Percentiles rank a stretch among this genome's conserved stretches.
Conservation (phyloP, 2,888 invertebrate species). For the Copidosoma aretas region DNA sequence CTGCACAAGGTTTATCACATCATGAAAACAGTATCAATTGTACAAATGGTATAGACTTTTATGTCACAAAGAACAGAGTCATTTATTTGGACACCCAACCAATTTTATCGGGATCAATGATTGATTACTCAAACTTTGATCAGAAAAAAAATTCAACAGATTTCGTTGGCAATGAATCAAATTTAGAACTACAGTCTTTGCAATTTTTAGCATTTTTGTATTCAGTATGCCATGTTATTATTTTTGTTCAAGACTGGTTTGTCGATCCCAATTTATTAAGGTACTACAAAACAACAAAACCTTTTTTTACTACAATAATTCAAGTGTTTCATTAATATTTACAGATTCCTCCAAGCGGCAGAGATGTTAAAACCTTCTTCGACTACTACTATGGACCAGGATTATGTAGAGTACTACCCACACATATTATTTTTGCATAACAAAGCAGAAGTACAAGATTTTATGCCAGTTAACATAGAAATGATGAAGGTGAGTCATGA, state of each 20-base stretch:
- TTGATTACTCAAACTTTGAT: conserved; percentile 65
- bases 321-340: conserved; percentile 39
- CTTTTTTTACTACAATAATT: conserved; percentile 39
- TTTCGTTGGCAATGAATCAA: conserved; percentile 70
- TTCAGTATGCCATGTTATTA: conserved; percentile 87
- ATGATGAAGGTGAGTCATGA: conserved; percentile 67
- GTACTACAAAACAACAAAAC: conserved; percentile 53
- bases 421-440: conserved; percentile 86
- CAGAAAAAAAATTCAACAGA: conserved; percentile 64
- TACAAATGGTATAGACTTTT: conserved; percentile 77
- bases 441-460: conserved; percentile 78
- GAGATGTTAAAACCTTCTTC: conserved; percentile 87
- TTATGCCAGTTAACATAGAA: conserved; percentile 68
- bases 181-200: conserved; percentile 74
- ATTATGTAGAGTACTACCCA: conserved; percentile 79
- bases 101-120: conserved; percentile 71
- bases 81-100: conserved; percentile 90
- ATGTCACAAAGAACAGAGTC: conserved; percentile 71
- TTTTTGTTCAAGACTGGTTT: conserved; percentile 90
- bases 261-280: conserved; percentile 82
- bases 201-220: conserved; percentile 84
- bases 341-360: conserved; percentile 79
- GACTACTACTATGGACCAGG: conserved; percentile 69
- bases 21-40: conserved; percentile 75
- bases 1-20: conserved; percentile 52